phyloP scores from a whole-genome alignment of 2,797 vertebrate genomes.

The Channallabes apus region DNA sequence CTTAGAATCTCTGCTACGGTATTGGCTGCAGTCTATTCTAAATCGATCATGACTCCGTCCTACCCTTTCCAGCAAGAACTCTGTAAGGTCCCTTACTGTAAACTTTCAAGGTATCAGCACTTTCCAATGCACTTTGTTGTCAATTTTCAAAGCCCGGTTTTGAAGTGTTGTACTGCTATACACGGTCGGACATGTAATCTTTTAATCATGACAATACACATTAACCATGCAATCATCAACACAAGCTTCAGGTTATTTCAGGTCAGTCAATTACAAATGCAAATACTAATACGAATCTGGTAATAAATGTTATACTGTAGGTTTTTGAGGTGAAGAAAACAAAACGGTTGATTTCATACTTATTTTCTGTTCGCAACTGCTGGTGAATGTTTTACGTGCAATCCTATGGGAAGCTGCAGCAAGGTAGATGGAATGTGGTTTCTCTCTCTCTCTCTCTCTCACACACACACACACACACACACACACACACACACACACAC shows the following conservation, averaged over 20 bases:
- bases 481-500: too few species aligned
- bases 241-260: not conserved
- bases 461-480: too few species aligned
- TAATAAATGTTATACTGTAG: not conserved
- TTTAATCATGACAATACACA: not conserved
- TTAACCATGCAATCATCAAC: not conserved
- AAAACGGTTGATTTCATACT: not conserved
- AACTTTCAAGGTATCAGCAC: not conserved
- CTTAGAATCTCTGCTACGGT: not conserved
- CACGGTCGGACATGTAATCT: not conserved
- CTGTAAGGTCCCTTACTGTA: not conserved
- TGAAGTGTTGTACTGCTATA: not conserved
- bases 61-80: not conserved
- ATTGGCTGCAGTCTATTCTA: not conserved
- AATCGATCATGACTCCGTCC: not conserved
- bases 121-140: slow-evolving; percentile 10
- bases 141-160: not conserved
- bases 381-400: not conserved
- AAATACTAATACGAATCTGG: not conserved
- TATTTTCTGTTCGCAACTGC: not conserved
- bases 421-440: not conserved
- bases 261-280: not conserved
- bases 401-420: not conserved
- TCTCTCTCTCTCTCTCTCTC: too few species aligned
- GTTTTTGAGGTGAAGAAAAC: not conserved